Evolutionary conservation across 1,140 invertebrate species (phyloP), one percentile per base, ranked within the genome.

Genomic region (Ridgeia piscesae): DNA sequence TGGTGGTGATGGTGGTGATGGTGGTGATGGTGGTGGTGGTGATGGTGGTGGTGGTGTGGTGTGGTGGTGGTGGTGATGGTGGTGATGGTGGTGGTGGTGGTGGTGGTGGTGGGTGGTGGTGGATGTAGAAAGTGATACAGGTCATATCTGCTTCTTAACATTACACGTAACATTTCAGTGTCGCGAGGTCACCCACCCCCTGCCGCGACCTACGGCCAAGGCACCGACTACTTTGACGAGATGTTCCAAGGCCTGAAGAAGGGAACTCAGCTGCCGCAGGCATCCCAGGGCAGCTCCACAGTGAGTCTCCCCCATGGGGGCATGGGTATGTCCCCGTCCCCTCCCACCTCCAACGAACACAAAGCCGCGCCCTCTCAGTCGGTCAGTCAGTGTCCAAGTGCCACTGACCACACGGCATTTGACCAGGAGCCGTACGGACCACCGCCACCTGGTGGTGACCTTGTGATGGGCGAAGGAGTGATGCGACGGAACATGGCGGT

Each of bases 371-470:
- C 33, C 50, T 92, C 92, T 91, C 33, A 35, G 58, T 92, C 34
- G 34, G 33, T 50, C 50, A 92, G 50, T 88, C 33, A 31, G 33
- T 34, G 91, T 93, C 58, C 50, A 33, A 34, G 92, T 93, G 33
- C 91, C 91, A 89, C 92, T 95, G 17, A 94, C 95, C 34, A 93
- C 94, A 92, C 94, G 95, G n/a, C 89, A 93, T 58, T 94, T 94
- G 91, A 95, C 94, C 58, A 77, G 58, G 58, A 77, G 17, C 91
- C 95, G 35, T 94, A 94, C 91, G 94, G 93, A 31, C 93, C 94
- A 89, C 91, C 91, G 27, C 92, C 94, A 11, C 94, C 94, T n/a
- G 94, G 94, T 91, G 94, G 94, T 88, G 94, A 93, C 48, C 94
- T 94, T 0, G 35, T 89, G 1, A 92, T 94, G 31, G 89, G 92